A percentile compares a stretch with the other conserved stretches of the same genome.
These are phyloP conservation scores for Pseudoatta argentina DNA, from an alignment of 1,140 invertebrate species.

Conservation along the genomic window DNA sequence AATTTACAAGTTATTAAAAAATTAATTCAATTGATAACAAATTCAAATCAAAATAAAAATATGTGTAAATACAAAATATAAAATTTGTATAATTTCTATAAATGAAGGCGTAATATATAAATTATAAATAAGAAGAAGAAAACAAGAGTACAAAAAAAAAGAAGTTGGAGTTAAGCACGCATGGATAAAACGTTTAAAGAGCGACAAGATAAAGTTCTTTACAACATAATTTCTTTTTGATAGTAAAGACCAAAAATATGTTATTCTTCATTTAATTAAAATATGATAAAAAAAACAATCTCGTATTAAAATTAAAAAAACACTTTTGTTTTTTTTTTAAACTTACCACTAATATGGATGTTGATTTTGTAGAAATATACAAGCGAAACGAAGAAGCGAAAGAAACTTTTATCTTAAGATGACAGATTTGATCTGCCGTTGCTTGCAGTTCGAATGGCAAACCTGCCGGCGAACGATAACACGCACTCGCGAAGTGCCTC, in stretches of 20 bases:
- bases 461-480: background rate
- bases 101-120: background rate
- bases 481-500: background rate
- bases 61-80: background rate
- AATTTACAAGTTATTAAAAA: background rate
- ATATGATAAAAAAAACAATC: background rate
- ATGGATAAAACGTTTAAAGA: background rate
- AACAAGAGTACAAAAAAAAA: background rate
- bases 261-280: background rate
- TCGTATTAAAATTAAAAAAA: background rate
- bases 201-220: background rate
- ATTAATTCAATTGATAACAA: background rate
- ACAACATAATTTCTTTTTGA: background rate
- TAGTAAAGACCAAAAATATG: background rate
- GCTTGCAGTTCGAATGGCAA: background rate
- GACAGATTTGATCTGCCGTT: background rate
- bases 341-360: slow-evolving; percentile 14
- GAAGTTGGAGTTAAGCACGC: too few species aligned
- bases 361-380: slow-evolving; percentile 8
- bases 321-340: background rate
- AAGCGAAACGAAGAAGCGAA: background rate
- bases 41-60: background rate
- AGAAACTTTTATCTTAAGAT: background rate
- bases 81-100: background rate
- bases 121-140: background rate